Evolutionary conservation across 2,888 invertebrate genomes (phyloP).

Genomic region (Eristalis pertinax): DNA sequence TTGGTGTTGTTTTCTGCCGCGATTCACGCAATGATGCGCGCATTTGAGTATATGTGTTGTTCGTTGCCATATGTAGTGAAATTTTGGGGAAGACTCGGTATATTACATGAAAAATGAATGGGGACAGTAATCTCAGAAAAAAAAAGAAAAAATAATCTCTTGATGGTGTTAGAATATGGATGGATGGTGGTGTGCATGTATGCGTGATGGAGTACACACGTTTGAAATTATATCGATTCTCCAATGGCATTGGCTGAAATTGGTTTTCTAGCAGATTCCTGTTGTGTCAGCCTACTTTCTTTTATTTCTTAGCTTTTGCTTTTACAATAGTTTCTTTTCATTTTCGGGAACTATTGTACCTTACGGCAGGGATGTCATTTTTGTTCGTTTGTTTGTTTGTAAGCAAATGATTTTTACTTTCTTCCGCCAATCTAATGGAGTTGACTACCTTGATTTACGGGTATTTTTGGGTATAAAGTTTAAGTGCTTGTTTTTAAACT

Average conservation of each 20-base stretch:
- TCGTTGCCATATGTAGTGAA: not conserved
- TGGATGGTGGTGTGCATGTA: not conserved
- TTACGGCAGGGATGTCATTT: slow-evolving; percentile 27
- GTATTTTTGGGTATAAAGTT: no score
- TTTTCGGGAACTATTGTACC: not conserved
- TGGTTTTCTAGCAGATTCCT: slow-evolving; percentile 54
- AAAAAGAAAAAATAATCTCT: not conserved
- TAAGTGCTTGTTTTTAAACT: no score
- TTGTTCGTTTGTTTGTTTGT: not conserved
- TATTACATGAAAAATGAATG: slow-evolving; percentile 1
- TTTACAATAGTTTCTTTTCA: slow-evolving; percentile 4
- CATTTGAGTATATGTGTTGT: slow-evolving; percentile 1
- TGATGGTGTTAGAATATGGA: not conserved
- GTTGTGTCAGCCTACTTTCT: slow-evolving; percentile 49
- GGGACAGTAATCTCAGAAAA: not conserved
- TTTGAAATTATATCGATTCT: slow-evolving; percentile 52
- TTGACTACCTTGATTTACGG: no score
- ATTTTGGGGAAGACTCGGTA: slow-evolving; percentile 6
- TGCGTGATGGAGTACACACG: slow-evolving; percentile 15
- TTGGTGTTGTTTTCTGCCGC: slow-evolving; percentile 7
- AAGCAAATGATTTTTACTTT: not conserved
- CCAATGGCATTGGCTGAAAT: slow-evolving; percentile 44
- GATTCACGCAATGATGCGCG: not conserved
- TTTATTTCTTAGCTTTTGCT: slow-evolving; percentile 30
- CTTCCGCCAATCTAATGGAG: no score